Evolutionary conservation across 64 coral and sea anemone genomes (phyloP).

Genomic region (Pocillopora verrucosa): DNA sequence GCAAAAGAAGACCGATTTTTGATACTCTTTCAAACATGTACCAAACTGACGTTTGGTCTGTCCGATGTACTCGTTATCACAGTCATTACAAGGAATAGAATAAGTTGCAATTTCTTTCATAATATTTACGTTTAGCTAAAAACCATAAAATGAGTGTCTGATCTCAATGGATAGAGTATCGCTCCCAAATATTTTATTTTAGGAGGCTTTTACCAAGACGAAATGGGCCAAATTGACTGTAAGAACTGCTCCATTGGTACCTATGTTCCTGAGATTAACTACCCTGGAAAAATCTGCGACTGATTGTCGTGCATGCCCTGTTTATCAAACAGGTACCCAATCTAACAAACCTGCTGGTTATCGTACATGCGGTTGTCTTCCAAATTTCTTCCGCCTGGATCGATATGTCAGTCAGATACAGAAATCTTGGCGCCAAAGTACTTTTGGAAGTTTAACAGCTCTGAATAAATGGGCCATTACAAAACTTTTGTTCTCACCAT

Average conservation of each 20-base stretch:
- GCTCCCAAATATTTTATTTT: slow-evolving; percentile 6
- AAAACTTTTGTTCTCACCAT: slow-evolving; percentile 28
- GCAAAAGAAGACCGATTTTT: too few relatives aligned
- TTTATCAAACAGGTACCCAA: slow-evolving; percentile 29
- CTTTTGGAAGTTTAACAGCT: slow-evolving; percentile 50
- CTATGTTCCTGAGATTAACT: not conserved
- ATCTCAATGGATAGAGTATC: too few relatives aligned
- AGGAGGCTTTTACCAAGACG: slow-evolving; percentile 57
- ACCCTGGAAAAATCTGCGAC: not conserved
- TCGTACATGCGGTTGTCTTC: slow-evolving; percentile 52
- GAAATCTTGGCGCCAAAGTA: slow-evolving; percentile 11
- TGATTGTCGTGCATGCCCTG: slow-evolving; percentile 18
- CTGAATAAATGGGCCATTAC: not conserved
- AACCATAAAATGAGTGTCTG: too few relatives aligned
- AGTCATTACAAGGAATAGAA: too few relatives aligned
- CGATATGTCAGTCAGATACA: slow-evolving; percentile 47
- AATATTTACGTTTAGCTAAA: too few relatives aligned
- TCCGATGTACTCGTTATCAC: too few relatives aligned
- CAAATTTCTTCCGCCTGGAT: slow-evolving; percentile 44
- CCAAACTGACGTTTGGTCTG: too few relatives aligned
- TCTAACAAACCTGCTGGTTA: slow-evolving; percentile 28
- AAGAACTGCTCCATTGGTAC: slow-evolving; percentile 29
- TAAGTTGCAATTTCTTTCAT: too few relatives aligned
- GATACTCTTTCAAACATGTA: too few relatives aligned
- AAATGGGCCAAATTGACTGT: slow-evolving; percentile 15